Conservation (phyloP, 1,140 invertebrate genomes). For the Drosophila melanica region DNA sequence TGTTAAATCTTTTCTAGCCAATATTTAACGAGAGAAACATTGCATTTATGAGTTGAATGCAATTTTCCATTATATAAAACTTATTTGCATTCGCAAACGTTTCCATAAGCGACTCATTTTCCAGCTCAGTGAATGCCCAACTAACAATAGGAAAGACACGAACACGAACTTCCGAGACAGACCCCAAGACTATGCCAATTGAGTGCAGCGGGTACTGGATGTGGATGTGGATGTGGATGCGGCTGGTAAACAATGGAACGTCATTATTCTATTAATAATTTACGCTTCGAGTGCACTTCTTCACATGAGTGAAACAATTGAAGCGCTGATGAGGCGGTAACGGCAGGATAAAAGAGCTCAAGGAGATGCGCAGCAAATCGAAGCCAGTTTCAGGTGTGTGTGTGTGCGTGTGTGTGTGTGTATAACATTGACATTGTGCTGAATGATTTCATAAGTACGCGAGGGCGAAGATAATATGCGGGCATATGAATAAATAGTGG, state of each 20-base stretch:
- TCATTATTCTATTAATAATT: conserved; percentile 84
- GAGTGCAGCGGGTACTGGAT: conserved; percentile 18
- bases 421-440: conserved; percentile 70
- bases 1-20: not conserved
- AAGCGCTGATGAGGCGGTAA: conserved; percentile 63
- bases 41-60: conserved; percentile 34
- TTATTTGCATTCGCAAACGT: conserved; percentile 50
- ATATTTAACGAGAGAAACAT: not conserved
- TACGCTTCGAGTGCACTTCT: conserved; percentile 76
- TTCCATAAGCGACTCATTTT: conserved; percentile 66
- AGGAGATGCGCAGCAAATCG: conserved; percentile 14
- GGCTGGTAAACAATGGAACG: conserved; percentile 71
- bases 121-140: conserved; percentile 63
- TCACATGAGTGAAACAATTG: conserved; percentile 82
- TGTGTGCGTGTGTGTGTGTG: conserved; percentile 25
- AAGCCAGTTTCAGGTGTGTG: conserved; percentile 20
- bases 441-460: conserved; percentile 76
- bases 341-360: conserved; percentile 10
- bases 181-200: conserved; percentile 39
- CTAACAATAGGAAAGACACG: conserved; percentile 45
- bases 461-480: conserved; percentile 35
- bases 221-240: conserved; percentile 25
- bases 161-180: conserved; percentile 23
- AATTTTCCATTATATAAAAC: conserved; percentile 39
- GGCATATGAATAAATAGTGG: conserved; percentile 61